phyloP scores from a whole-genome alignment of 2,797 vertebrate species.

The Holocentrus rufus region DNA sequence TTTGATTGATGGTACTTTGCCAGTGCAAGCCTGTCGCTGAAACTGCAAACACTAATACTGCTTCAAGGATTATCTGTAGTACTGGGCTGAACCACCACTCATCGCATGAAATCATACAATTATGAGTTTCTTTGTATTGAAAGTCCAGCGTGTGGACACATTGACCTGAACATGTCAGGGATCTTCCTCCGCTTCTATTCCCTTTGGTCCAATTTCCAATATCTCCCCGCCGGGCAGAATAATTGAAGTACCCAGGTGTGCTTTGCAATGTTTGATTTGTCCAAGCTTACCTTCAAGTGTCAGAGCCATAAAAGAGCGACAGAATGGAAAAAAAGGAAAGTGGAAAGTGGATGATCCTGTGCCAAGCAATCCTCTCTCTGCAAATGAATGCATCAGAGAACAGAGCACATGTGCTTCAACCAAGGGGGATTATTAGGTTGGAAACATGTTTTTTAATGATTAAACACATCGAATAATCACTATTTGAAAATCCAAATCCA shows the following conservation, averaged over 20 bases:
- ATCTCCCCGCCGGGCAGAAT: slow-evolving; percentile 8
- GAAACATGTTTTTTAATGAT: slow-evolving; percentile 21
- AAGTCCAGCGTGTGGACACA: slow-evolving; percentile 15
- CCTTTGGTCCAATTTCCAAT: slow-evolving; percentile 19
- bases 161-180: slow-evolving; percentile 49
- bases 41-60: slow-evolving; percentile 6
- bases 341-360: slow-evolving; percentile 19
- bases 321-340: slow-evolving; percentile 26
- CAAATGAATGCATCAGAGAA: slow-evolving; percentile 34
- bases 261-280: slow-evolving; percentile 28
- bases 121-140: slow-evolving; percentile 45
- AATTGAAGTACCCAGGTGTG: slow-evolving; percentile 32
- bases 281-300: slow-evolving; percentile 38
- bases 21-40: slow-evolving; percentile 18
- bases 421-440: slow-evolving; percentile 13
- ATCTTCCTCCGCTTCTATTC: slow-evolving; percentile 25
- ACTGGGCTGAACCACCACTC: slow-evolving; percentile 23
- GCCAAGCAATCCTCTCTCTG: slow-evolving; percentile 21
- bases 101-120: slow-evolving; percentile 38
- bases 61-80: slow-evolving; percentile 39
- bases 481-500: slow-evolving; percentile 26
- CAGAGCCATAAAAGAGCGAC: slow-evolving; percentile 28
- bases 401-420: slow-evolving; percentile 21
- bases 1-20: slow-evolving; percentile 12
- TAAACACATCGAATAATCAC: slow-evolving; percentile 22